phyloP scores from a whole-genome alignment of 2,888 invertebrate species.

The Dynastes maya region DNA sequence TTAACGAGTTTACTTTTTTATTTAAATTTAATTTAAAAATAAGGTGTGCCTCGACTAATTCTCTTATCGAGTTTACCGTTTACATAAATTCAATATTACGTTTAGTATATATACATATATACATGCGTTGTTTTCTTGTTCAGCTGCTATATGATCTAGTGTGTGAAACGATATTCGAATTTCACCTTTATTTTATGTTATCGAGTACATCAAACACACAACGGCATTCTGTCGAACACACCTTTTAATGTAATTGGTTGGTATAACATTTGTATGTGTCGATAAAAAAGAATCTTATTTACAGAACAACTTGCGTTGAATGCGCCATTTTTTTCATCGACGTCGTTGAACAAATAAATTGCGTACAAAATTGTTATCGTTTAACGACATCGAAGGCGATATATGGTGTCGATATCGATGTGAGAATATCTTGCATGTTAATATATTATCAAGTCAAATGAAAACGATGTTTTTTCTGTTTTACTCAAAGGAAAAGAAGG shows the following conservation, averaged over 20 bases:
- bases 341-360: conserved; percentile 5
- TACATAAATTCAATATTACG: background rate
- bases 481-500: too few relatives aligned
- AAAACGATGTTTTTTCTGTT: too few relatives aligned
- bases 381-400: conserved; percentile 5
- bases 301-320: background rate
- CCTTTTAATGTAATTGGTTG: conserved; percentile 16
- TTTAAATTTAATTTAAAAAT: too few relatives aligned
- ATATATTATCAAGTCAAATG: background rate
- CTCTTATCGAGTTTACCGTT: background rate
- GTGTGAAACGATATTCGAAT: conserved; percentile 7
- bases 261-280: conserved; percentile 12
- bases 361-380: conserved; percentile 4
- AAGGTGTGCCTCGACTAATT: background rate
- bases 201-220: background rate
- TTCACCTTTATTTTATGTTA: conserved; percentile 1
- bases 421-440: background rate
- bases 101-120: background rate
- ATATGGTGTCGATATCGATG: background rate
- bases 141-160: background rate
- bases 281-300: conserved; percentile 13
- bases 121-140: background rate
- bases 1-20: too few relatives aligned
- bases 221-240: conserved; percentile 21
- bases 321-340: background rate